phyloP scores from a whole-genome alignment of 2,113 vertebrate genomes.

The Chaetodon auriga region DNA sequence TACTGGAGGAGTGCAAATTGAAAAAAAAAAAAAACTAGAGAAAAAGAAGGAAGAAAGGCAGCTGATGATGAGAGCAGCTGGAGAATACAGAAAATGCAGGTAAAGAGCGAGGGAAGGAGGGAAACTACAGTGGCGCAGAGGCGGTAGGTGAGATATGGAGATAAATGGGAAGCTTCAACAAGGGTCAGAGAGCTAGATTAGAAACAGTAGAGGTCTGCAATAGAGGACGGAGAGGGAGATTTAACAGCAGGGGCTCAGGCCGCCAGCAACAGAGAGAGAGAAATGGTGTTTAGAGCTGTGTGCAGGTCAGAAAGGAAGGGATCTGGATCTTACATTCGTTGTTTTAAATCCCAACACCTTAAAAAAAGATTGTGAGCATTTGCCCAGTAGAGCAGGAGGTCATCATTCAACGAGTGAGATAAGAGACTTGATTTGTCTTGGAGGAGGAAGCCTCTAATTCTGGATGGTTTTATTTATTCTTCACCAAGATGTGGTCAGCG shows the following conservation, averaged over 20 bases:
- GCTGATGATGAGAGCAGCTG: constrained; percentile 41
- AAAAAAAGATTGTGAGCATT: constrained; percentile 19
- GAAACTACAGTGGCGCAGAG: constrained; percentile 20
- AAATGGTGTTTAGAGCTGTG: constrained; percentile 32
- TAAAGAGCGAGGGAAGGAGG: constrained; percentile 21
- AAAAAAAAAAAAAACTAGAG: not conserved
- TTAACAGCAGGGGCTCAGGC: constrained; percentile 54
- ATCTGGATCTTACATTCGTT: not conserved
- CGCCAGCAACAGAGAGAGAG: constrained; percentile 11
- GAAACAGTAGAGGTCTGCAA: constrained; percentile 70
- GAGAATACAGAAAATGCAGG: constrained; percentile 28
- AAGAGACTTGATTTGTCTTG: constrained; percentile 19
- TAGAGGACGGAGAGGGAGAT: constrained; percentile 56
- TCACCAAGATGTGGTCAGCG: constrained; percentile 22
- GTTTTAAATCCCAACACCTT: not conserved
- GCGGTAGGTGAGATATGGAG: constrained; percentile 67
- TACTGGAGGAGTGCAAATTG: not conserved
- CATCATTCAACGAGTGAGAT: constrained; percentile 8
- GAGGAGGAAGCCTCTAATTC: constrained; percentile 31
- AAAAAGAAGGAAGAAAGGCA: constrained; percentile 2
- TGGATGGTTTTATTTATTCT: constrained; percentile 14
- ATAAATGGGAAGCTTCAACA: constrained; percentile 63
- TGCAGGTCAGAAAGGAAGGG: not conserved
- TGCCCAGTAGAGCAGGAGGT: not conserved
- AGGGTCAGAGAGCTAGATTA: constrained; percentile 67